Conservation (phyloP, 2,888 invertebrate species). For the Parapristionchus giblindavisi region DNA sequence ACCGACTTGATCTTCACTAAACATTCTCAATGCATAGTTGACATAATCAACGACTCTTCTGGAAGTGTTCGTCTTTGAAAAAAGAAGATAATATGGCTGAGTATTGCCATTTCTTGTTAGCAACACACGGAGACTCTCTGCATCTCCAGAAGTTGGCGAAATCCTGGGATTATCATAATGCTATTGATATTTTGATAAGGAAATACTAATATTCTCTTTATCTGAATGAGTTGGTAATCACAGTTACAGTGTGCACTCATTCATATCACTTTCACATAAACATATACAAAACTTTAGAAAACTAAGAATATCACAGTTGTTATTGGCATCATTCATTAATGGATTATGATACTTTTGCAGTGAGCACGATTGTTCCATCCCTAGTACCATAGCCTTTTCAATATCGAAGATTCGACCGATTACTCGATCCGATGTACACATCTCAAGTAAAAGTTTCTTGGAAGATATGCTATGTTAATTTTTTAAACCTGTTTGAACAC, state of each 20-base stretch:
- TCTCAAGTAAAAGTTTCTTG: neutral
- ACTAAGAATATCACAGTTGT: too few species aligned
- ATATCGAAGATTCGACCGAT: slow-evolving; percentile 26
- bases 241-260: neutral
- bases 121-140: neutral
- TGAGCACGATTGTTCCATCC: neutral
- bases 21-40: slow-evolving; percentile 22
- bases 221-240: too few species aligned
- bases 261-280: neutral
- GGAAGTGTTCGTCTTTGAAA: neutral
- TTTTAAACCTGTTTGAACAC: neutral
- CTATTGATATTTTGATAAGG: too few species aligned
- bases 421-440: neutral
- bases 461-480: neutral
- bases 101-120: slow-evolving; percentile 13
- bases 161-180: too few species aligned
- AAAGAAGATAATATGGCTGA: slow-evolving; percentile 9
- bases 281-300: too few species aligned
- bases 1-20: slow-evolving; percentile 19
- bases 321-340: too few species aligned
- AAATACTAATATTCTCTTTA: too few species aligned
- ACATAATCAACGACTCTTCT: slow-evolving; percentile 11
- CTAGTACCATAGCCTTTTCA: neutral
- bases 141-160: too few species aligned
- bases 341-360: too few species aligned